Base-by-base conservation (phyloP, 2,888 invertebrate genomes). In the Meghimatium bilineatum region DNA sequence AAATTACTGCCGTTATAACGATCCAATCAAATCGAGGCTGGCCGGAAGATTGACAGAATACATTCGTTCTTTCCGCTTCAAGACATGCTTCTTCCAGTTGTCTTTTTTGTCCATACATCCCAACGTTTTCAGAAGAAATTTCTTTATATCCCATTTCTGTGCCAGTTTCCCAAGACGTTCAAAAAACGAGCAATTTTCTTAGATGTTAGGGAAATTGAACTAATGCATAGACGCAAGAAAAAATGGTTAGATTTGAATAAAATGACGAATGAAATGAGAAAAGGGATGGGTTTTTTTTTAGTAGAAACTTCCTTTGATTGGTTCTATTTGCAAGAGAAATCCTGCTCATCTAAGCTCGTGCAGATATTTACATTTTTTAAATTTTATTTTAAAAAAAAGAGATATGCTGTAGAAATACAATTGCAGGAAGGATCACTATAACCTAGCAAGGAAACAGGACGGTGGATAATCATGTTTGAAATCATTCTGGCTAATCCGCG, bases 51-150 rank as follows among this genome's bases (percentile, higher is more conserved):
- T 72, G 81, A 81, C 81, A 81, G 72, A 81, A 81, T 56, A 72
- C 74, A 81, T 81, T 81, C 32, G 81, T 81, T 52, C 60, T 71
- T 71, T 74, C 71, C 74, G 81, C 81, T 60, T 60, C 72, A 60
- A 52, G 52, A 52, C 74, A 72, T 72, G 32, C 74, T 29, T 49
- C 32, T 74, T 38, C 38, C 36, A 12, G 74, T 52, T 74, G 74
- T 49, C 44, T 44, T 44, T 74, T 74, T 74, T 74, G 52, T 52
- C 52, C 20, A 8, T 32, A 52, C 71, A 1, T 26, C 38, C 5
- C 8, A 36, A 26, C 36, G 36, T 23, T 71, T 38, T 71, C 1
- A 71, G 20, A 36, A 14, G 36, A 23, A 26, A 36, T 44, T 32
- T 74, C 49, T 74, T 32, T 74, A 20, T 52, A 12, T 29, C 20